Base-by-base conservation (phyloP, 2,113 vertebrate genomes). In the Balaeniceps rex region DNA sequence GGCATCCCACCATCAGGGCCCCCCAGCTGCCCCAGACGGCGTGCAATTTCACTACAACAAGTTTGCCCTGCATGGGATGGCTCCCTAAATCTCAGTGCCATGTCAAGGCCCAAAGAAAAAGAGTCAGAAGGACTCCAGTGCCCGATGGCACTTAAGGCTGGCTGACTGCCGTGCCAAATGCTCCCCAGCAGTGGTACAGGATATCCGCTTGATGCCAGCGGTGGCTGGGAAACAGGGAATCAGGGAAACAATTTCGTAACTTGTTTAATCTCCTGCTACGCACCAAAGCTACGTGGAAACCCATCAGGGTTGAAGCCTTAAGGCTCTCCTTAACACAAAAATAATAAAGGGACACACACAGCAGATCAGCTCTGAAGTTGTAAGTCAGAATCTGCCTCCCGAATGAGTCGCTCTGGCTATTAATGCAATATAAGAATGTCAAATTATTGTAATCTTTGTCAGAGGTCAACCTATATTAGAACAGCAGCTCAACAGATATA, bases 401-500 rank as follows among this genome's bases (percentile, higher is more conserved):
- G 25, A 74, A 83, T 83, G 87, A 91, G 64, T 94, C 81, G 69
- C 46, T 87, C 49, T 72, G 58, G 54, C 54, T 96, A 87, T 87
- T 91, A 94, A 93, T 4, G 19, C 24, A 87, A 54, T 81, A 42
- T 60, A 87, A 79, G 84, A 84, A 94, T 51, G 81, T 93, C 58
- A 94, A 82, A 93, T 94, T 94, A 93, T 74, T 91, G 65, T 82
- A 91, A 92, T 94, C 65, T 94, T 91, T 88, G 82, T 69, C 89
- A 79, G 88, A 97, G 93, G 93, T 94, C 91, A 96, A 75, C 55
- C 52, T 87, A 36, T 29, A 64, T 87, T 84, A 94, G 68, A 95
- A 93, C 44, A 91, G 69, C 69, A 91, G 77, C 83, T 96, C 81
- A 79, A 84, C 36, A 94, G 83, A 87, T 47, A 87, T 36, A 31